These are phyloP conservation scores for Oxyruncus cristatus DNA, from an alignment of 2,113 vertebrate species.

Conservation along the genomic window DNA sequence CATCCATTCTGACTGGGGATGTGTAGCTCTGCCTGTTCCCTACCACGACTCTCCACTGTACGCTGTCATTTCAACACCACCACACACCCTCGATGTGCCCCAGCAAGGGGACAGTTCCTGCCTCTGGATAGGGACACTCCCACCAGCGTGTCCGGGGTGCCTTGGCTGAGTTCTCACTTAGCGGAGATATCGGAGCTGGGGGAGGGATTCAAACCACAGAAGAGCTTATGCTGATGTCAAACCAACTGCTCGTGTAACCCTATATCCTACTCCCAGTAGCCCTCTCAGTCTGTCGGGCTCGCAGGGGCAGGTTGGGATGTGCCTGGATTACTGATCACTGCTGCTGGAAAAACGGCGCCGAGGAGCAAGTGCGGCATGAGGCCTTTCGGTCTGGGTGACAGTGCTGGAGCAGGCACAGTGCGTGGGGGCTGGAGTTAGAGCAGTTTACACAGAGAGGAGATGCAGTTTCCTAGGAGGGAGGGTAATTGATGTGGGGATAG, in stretches of 20 bases:
- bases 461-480: not conserved
- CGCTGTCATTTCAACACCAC: accelerated
- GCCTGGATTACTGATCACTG: not conserved
- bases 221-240: not conserved
- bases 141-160: accelerated
- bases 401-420: not conserved
- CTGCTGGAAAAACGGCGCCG: not conserved
- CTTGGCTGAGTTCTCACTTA: not conserved
- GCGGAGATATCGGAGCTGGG: not conserved
- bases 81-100: accelerated
- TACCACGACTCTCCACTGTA: not conserved
- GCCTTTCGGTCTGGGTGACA: not conserved
- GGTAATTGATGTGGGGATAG: not conserved
- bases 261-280: not conserved
- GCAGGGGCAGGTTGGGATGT: accelerated
- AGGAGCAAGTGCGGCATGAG: accelerated
- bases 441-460: not conserved
- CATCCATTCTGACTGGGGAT: not conserved
- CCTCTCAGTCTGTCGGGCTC: not conserved
- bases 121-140: not conserved
- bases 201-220: not conserved
- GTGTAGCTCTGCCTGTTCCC: not conserved
- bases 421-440: not conserved
- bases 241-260: not conserved
- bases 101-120: accelerated